Evolutionary conservation across 2,888 invertebrate genomes (phyloP), one percentile per base, ranked within the genome.

Genomic region (Schizaphis graminum): DNA sequence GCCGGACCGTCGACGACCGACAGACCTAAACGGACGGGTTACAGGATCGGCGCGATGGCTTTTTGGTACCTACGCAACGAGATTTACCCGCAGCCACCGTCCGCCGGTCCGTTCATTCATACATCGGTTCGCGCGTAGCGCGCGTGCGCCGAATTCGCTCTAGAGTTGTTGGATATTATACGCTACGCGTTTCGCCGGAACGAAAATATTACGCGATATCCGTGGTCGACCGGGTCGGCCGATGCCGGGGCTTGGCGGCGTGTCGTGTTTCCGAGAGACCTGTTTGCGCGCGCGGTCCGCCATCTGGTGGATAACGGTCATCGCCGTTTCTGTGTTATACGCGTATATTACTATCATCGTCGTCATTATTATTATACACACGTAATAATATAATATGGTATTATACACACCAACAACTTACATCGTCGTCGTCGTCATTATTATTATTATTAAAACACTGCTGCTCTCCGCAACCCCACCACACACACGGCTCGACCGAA

Each of bases 391-490:
- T 67, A 67, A 67, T 77, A 77, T 77, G 67, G 67, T 67, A 67
- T 67, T 57, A 57, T 57, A 26, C 26, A 77, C 77, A 41, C 77
- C 77, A 77, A 77, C 77, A 8, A 28, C 47, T 44, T 11, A 13
- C 47, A 44, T 86, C 41, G 35, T 24, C 35, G 35, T 35, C n/a
- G 53, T 26, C 56, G 87, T 47, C 44, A 3, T 61, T 0, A 4
- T 61, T 47, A 47, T 61, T 89, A 57, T 88, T 89, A 41, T 35
- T 26, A 89, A 89, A 57, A 44, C 89, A 57, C 89, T 41, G 57
- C 53, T 5, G 41, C 26, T 26, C 26, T 44, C 44, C 11, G 41
- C 1, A 26, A 44, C 11, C 41, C 85, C 85, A 44, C 85, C 44
- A 67, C 67, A 67, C 21, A 53, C 77, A 26, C 91, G 35, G 90